phyloP scores from a whole-genome alignment of 2,797 vertebrate genomes.

The Orientallactaga sibirica region DNA sequence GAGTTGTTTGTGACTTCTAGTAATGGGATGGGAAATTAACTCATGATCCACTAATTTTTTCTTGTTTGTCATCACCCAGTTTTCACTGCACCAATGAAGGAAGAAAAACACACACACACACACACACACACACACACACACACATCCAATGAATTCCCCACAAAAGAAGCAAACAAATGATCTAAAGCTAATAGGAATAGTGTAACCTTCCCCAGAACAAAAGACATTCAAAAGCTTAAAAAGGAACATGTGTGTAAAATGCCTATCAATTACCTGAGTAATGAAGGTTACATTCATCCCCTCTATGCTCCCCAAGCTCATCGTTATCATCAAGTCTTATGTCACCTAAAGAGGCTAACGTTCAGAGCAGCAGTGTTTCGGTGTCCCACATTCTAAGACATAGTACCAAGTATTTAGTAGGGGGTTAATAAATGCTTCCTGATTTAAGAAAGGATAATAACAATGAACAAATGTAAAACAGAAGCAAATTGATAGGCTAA shows the following conservation, averaged over 20 bases:
- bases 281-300: constrained; percentile 33
- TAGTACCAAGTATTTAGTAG: constrained; percentile 62
- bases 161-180: not conserved
- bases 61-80: constrained; percentile 28
- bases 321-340: constrained; percentile 43
- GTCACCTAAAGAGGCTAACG: constrained; percentile 33
- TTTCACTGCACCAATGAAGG: constrained; percentile 42
- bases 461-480: constrained; percentile 69
- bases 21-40: constrained; percentile 15
- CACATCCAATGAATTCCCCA: too few species aligned
- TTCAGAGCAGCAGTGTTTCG: constrained; percentile 30
- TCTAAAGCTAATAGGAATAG: constrained; percentile 38
- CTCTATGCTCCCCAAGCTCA: constrained; percentile 16
- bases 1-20: constrained; percentile 9
- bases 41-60: constrained; percentile 47
- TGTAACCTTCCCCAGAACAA: constrained; percentile 60
- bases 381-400: not conserved
- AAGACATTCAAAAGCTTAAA: constrained; percentile 47
- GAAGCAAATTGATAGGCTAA: constrained; percentile 63
- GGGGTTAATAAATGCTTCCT: constrained; percentile 71
- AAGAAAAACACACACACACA: not conserved
- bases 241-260: constrained; percentile 9
- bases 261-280: constrained; percentile 62
- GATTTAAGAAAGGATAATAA: constrained; percentile 65
- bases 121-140: too few species aligned